phyloP scores from a whole-genome alignment of 2,888 invertebrate genomes.

The Stenchaetothrips biformis region DNA sequence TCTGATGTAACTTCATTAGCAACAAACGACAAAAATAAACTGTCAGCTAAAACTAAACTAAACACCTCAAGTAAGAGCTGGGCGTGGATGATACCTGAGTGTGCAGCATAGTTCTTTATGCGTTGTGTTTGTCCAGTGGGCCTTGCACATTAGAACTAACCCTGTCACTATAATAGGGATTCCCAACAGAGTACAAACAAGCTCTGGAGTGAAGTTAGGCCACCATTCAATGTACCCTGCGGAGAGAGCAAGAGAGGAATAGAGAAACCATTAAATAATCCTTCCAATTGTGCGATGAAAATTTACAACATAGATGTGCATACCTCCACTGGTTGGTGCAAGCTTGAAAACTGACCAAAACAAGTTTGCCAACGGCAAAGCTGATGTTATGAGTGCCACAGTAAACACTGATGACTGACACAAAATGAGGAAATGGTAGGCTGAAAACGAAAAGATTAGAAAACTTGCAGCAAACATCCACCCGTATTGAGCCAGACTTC shows the following conservation, averaged over 20 bases:
- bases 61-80: not conserved
- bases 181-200: slow-evolving; percentile 56
- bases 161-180: slow-evolving; percentile 55
- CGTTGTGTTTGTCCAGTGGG: slow-evolving; percentile 44
- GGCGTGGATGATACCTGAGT: not conserved
- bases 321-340: slow-evolving; percentile 46
- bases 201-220: slow-evolving; percentile 56
- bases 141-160: slow-evolving; percentile 50
- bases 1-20: not conserved
- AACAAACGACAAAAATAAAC: not conserved
- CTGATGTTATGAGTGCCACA: slow-evolving; percentile 51
- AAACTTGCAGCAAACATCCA: slow-evolving; percentile 52
- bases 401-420: slow-evolving; percentile 56
- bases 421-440: slow-evolving; percentile 51
- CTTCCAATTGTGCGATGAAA: not conserved
- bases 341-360: slow-evolving; percentile 57
- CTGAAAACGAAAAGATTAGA: slow-evolving; percentile 48
- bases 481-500: slow-evolving; percentile 43
- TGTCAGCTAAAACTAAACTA: not conserved
- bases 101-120: slow-evolving; percentile 9
- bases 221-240: slow-evolving; percentile 51
- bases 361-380: slow-evolving; percentile 53
- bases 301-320: slow-evolving; percentile 26
- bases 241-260: slow-evolving; percentile 33
- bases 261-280: slow-evolving; percentile 26